A percentile compares a stretch with the other conserved stretches of the same genome.
Conservation (phyloP, 1,140 invertebrate species). For the Oreohelix idahoensis region DNA sequence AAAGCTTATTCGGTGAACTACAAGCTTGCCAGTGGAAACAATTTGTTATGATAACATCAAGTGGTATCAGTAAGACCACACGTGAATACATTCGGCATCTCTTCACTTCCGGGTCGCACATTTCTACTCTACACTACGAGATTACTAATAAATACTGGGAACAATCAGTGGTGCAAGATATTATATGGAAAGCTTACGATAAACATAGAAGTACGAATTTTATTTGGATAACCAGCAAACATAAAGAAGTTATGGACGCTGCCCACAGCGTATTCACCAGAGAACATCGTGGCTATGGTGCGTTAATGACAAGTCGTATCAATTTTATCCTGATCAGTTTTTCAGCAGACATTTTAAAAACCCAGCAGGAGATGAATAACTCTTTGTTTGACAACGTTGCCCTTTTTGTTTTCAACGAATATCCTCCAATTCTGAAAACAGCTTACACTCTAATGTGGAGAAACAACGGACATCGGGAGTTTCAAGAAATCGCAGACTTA, state of each 20-base stretch:
- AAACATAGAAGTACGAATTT: background rate
- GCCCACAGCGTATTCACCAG: background rate
- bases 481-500: background rate
- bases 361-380: background rate
- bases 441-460: background rate
- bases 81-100: background rate
- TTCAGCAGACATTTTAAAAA: background rate
- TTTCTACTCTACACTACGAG: background rate
- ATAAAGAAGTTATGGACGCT: background rate
- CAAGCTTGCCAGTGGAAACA: background rate
- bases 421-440: background rate
- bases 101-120: background rate
- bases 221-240: background rate
- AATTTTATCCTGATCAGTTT: background rate
- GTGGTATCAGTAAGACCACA: background rate
- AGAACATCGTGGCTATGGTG: background rate
- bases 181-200: background rate
- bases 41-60: background rate
- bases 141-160: background rate
- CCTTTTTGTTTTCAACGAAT: background rate
- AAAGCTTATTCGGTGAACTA: background rate
- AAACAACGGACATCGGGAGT: background rate
- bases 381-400: background rate
- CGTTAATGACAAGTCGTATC: background rate
- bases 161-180: background rate